These are phyloP conservation scores for Upupa epops DNA, from an alignment of 2,113 vertebrate species.

Conservation along the genomic window DNA sequence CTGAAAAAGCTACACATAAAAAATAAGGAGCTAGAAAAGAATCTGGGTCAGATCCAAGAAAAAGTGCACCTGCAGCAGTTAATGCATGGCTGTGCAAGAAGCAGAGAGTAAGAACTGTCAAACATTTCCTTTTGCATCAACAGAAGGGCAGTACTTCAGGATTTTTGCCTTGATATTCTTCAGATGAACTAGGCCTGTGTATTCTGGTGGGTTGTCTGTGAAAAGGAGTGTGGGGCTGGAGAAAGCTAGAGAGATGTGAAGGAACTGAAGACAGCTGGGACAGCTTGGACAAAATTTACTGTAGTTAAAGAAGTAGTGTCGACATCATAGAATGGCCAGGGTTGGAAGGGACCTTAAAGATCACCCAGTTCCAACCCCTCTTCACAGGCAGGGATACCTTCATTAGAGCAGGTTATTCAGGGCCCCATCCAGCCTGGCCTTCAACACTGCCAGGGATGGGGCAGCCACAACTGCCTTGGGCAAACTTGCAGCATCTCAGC, in stretches of 20 bases:
- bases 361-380: too few relatives aligned
- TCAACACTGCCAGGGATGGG: too few relatives aligned
- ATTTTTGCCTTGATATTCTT: neutral
- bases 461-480: too few relatives aligned
- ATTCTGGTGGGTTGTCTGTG: neutral
- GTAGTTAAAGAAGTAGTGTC: neutral
- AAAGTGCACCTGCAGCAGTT: constrained; percentile 11
- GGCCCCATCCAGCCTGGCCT: too few relatives aligned
- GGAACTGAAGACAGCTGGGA: neutral
- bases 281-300: neutral
- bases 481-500: too few relatives aligned
- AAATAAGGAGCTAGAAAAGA: constrained; percentile 63
- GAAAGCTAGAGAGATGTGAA: neutral
- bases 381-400: too few relatives aligned
- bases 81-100: neutral
- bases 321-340: too few relatives aligned
- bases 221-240: neutral
- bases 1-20: constrained; percentile 58
- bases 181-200: neutral
- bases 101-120: constrained; percentile 64
- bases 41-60: constrained; percentile 42
- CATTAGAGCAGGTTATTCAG: too few relatives aligned
- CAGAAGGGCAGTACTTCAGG: neutral
- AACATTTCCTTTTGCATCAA: neutral
- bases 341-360: too few relatives aligned